Evolutionary conservation across 2,888 invertebrate species (phyloP).

Genomic region (Brassicogethes aeneus): DNA sequence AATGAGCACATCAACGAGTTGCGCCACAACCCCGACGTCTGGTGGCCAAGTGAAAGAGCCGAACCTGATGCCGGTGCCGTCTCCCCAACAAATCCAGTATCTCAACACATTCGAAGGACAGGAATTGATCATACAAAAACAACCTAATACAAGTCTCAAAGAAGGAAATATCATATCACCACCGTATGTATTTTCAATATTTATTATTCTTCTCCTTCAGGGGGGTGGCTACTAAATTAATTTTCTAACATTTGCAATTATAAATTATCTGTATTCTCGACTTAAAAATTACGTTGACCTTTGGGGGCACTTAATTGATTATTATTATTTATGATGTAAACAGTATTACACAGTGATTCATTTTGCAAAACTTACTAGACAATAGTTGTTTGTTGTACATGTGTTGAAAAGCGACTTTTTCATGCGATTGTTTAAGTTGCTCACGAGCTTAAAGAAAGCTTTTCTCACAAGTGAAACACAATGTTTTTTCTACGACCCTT

Average conservation of each 20-base stretch:
- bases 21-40: constrained; percentile 29
- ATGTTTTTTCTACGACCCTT: no score
- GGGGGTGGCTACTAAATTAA: no score
- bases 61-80: constrained; percentile 91
- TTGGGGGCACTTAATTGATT: not conserved
- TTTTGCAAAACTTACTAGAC: no score
- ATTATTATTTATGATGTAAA: no score
- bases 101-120: constrained; percentile 93
- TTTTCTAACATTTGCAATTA: no score
- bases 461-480: no score
- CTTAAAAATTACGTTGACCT: not conserved
- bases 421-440: no score
- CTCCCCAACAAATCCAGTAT: constrained; percentile 93
- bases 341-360: no score
- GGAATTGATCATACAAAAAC: constrained; percentile 92
- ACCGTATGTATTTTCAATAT: constrained; percentile 49
- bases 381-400: no score
- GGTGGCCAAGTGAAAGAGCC: constrained; percentile 55
- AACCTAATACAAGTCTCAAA: constrained; percentile 83
- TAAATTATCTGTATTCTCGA: no score
- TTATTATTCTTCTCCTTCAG: constrained; percentile 4
- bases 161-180: constrained; percentile 67
- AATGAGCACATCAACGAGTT: constrained; percentile 34
- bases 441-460: no score
- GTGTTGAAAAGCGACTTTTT: no score